phyloP scores from a whole-genome alignment of 2,888 invertebrate genomes.

The Aporophyla nigra region DNA sequence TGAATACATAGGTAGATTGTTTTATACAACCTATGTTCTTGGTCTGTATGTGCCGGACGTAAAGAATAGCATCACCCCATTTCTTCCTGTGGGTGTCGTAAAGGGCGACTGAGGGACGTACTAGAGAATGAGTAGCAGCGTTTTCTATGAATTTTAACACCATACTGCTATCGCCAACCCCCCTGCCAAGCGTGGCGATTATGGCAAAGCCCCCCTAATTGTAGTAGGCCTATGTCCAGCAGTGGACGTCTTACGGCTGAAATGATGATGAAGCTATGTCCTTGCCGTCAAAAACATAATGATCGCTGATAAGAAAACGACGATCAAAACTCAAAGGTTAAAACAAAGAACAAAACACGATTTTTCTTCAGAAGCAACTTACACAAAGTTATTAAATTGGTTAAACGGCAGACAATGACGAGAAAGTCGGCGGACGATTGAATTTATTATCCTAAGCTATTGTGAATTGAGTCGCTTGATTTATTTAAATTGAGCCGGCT shows the following conservation, averaged over 20 bases:
- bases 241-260: too few relatives aligned
- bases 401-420: slow-evolving; percentile 46
- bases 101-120: too few relatives aligned
- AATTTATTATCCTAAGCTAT: slow-evolving; percentile 60
- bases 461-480: slow-evolving; percentile 55
- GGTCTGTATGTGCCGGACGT: too few relatives aligned
- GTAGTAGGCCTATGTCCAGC: too few relatives aligned
- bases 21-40: not conserved
- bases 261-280: not conserved
- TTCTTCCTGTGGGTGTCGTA: too few relatives aligned
- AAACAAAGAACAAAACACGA: slow-evolving; percentile 25
- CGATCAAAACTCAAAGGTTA: slow-evolving; percentile 32
- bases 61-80: too few relatives aligned
- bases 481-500: slow-evolving; percentile 57
- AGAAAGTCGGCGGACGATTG: slow-evolving; percentile 51
- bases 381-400: slow-evolving; percentile 45
- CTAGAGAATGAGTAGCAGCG: too few relatives aligned
- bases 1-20: not conserved
- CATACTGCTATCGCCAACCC: too few relatives aligned
- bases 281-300: not conserved
- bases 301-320: not conserved
- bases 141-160: too few relatives aligned
- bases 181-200: too few relatives aligned
- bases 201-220: too few relatives aligned
- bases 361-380: slow-evolving; percentile 35